Evolutionary conservation across 1,140 invertebrate species (phyloP).

Genomic region (Zaprionus ornatus): DNA sequence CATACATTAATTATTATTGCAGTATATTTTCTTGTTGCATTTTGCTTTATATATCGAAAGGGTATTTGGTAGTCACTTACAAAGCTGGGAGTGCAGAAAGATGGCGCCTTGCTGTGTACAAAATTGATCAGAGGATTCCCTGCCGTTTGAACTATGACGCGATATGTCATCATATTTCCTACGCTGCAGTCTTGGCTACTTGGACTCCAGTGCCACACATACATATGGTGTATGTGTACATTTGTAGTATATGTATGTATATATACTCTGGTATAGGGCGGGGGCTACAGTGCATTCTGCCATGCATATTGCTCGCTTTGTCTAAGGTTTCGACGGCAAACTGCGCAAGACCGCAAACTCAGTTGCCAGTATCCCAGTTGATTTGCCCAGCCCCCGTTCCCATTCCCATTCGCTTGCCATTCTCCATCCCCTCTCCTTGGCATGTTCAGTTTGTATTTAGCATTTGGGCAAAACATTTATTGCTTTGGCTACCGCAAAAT

Average conservation of each 20-base stretch:
- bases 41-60: not conserved
- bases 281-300: slow-evolving; percentile 4
- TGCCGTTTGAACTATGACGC: slow-evolving; percentile 84
- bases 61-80: slow-evolving; percentile 1
- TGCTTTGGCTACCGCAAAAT: slow-evolving; percentile 71
- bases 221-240: not conserved
- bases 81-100: slow-evolving; percentile 60
- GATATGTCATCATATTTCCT: slow-evolving; percentile 84
- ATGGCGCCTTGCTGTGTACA: slow-evolving; percentile 83
- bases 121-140: slow-evolving; percentile 84
- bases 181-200: slow-evolving; percentile 45
- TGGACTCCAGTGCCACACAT: slow-evolving; percentile 1
- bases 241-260: not conserved
- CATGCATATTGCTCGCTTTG: slow-evolving; percentile 73
- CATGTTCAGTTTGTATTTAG: slow-evolving; percentile 50
- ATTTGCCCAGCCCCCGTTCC: not conserved
- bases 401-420: not conserved
- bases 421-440: not conserved
- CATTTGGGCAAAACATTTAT: slow-evolving; percentile 63
- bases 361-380: slow-evolving; percentile 7
- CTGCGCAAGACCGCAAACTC: slow-evolving; percentile 55
- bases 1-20: too few species aligned
- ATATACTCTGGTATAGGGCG: not conserved
- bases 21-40: too few species aligned
- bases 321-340: slow-evolving; percentile 54